phyloP scores from a whole-genome alignment of 2,797 vertebrate genomes.

The Esox lucius region DNA sequence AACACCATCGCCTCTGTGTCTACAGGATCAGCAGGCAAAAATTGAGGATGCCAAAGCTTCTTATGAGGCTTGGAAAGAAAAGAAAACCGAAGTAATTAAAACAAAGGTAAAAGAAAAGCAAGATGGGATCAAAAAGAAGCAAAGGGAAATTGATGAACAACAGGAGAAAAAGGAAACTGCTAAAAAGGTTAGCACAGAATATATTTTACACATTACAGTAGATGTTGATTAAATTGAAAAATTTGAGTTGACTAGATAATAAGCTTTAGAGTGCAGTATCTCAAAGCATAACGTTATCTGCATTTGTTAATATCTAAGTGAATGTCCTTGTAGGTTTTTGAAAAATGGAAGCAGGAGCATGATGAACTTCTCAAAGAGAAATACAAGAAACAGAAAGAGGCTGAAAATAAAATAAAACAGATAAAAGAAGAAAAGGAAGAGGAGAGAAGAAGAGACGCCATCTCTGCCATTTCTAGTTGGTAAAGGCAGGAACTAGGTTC shows the following conservation, averaged over 20 bases:
- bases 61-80: slow-evolving; percentile 90
- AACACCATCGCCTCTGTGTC: slow-evolving; percentile 1
- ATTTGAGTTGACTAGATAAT: not conserved
- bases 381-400: slow-evolving; percentile 72
- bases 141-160: slow-evolving; percentile 72
- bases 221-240: not conserved
- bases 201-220: too few species aligned
- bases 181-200: slow-evolving; percentile 65
- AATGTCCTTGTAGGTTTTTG: slow-evolving; percentile 80
- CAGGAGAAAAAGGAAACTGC: slow-evolving; percentile 78
- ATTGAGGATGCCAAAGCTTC: slow-evolving; percentile 82
- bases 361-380: slow-evolving; percentile 77
- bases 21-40: slow-evolving; percentile 79
- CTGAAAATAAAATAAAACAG: slow-evolving; percentile 74
- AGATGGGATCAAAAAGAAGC: slow-evolving; percentile 69
- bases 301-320: not conserved
- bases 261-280: not conserved
- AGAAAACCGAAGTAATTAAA: slow-evolving; percentile 80
- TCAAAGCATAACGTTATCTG: not conserved
- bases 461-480: slow-evolving; percentile 84
- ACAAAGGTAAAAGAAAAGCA: slow-evolving; percentile 74
- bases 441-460: slow-evolving; percentile 78
- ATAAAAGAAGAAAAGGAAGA: slow-evolving; percentile 76
- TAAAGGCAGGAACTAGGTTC: slow-evolving; percentile 53
- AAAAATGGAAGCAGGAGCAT: slow-evolving; percentile 88